Base-by-base conservation (phyloP, 2,888 invertebrate species). In the Acleris sparsana region DNA sequence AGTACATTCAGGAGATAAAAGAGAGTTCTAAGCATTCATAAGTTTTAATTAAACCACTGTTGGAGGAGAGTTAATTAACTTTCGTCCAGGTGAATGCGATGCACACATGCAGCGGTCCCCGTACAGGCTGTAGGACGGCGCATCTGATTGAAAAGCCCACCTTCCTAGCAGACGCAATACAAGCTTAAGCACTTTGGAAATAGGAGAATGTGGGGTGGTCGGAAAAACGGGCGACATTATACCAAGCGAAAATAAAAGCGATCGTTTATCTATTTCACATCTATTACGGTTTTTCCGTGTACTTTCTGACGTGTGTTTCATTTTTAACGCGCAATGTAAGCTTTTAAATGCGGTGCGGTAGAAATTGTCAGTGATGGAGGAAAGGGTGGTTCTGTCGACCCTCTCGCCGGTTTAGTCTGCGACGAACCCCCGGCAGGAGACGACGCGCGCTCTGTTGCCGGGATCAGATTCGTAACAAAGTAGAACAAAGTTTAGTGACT, bases 71-170 rank as follows among this genome's bases (percentile, higher is more conserved):
- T 65, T 65, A 65, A 63, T 59, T 63, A 61, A 65, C 53, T 67
- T 59, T 48, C 44, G 46, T 57, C 18, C 46, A 62, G 44, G n/a
- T 57, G 53, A 57, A 57, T 62, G 52, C 53, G 39, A 43, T 16
- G 18, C 55, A 62, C 55, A 51, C 55, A 49, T 55, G 39, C 43
- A 55, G n/a, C 29, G 20, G 25, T 51, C 46, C 22, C 58, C 51
- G 22, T 72, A 68, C 71, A 44, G 52, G 71, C 75, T 72, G 72
- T 72, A 77, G 75, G 75, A 72, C 75, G 76, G 77, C 73, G 79
- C 81, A 80, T 79, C 79, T 82, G 82, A 85, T 87, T 87, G 84
- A 88, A 88, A 86, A 87, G 83, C 82, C 79, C 77, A 83, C 83
- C 83, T 84, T 82, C 73, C 73, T 77, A 76, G 80, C 85, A 86